phyloP scores from a whole-genome alignment of 2,797 vertebrate genomes.

The Luscinia megarhynchos region DNA sequence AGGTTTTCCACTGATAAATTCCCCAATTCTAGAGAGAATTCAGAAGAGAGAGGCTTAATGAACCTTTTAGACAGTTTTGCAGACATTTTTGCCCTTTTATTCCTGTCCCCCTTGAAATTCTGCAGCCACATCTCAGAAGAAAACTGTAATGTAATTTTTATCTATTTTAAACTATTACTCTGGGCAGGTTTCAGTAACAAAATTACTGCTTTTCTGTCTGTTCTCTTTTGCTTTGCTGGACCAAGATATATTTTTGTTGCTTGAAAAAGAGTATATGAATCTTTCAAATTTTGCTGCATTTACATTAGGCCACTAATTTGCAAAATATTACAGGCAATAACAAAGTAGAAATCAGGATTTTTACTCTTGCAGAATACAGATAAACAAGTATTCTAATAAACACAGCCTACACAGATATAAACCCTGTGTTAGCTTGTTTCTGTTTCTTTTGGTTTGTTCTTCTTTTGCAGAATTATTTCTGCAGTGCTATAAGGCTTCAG shows the following conservation, averaged over 20 bases:
- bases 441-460: neutral
- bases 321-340: neutral
- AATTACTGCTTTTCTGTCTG: neutral
- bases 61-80: neutral
- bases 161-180: neutral
- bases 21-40: neutral
- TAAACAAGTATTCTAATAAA: neutral
- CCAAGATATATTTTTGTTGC: neutral
- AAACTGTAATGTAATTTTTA: neutral
- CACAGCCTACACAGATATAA: neutral
- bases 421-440: rapidly evolving
- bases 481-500: neutral
- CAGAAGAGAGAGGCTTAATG: neutral
- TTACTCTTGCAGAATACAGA: neutral
- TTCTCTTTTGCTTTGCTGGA: neutral
- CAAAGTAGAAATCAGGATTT: neutral
- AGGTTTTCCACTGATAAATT: neutral
- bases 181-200: neutral
- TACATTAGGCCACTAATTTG: neutral
- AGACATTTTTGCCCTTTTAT: neutral
- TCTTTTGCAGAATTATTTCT: neutral
- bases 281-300: neutral
- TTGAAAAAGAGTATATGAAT: neutral
- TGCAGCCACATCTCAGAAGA: neutral
- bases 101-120: neutral